Evolutionary conservation across 2,888 invertebrate genomes (phyloP).

Genomic region (Trissolcus brochymenae): DNA sequence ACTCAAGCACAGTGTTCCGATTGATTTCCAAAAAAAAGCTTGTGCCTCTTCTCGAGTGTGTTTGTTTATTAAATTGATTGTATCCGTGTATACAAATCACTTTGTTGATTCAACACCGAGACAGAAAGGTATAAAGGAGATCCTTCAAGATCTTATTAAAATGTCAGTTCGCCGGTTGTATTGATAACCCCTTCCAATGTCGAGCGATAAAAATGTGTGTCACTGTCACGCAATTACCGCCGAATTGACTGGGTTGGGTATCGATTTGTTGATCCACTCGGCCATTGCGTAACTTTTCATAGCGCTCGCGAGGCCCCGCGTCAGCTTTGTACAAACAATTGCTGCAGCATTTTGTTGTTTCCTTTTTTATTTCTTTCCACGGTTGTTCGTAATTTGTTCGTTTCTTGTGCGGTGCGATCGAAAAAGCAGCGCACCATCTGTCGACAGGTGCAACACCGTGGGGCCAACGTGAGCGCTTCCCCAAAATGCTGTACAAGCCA

Average conservation of each 20-base stretch:
- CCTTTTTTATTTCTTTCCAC: background rate
- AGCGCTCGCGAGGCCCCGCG: background rate
- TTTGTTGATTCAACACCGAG: too few relatives aligned
- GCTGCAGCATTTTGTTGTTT: too few relatives aligned
- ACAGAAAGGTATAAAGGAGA: too few relatives aligned
- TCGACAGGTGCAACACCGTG: constrained; percentile 46
- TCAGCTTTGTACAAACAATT: background rate
- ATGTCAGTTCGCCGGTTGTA: too few relatives aligned
- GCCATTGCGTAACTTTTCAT: constrained; percentile 9
- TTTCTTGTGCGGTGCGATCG: constrained; percentile 11
- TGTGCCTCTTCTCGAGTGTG: too few relatives aligned
- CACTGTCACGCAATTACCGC: constrained; percentile 26
- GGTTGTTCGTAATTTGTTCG: constrained; percentile 21
- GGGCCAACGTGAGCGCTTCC: constrained; percentile 25
- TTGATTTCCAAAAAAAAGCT: too few relatives aligned
- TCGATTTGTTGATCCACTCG: constrained; percentile 13
- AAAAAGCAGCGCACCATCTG: constrained; percentile 45
- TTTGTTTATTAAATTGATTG: too few relatives aligned
- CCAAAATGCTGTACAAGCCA: constrained; percentile 19
- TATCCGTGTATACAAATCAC: too few relatives aligned
- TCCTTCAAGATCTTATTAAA: too few relatives aligned
- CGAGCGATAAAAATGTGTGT: constrained; percentile 16
- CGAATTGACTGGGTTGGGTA: constrained; percentile 17
- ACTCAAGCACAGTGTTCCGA: too few relatives aligned
- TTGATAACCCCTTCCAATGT: too few relatives aligned